These are phyloP conservation scores for Muscina levida DNA, from an alignment of 2,888 invertebrate species.

Conservation along the genomic window DNA sequence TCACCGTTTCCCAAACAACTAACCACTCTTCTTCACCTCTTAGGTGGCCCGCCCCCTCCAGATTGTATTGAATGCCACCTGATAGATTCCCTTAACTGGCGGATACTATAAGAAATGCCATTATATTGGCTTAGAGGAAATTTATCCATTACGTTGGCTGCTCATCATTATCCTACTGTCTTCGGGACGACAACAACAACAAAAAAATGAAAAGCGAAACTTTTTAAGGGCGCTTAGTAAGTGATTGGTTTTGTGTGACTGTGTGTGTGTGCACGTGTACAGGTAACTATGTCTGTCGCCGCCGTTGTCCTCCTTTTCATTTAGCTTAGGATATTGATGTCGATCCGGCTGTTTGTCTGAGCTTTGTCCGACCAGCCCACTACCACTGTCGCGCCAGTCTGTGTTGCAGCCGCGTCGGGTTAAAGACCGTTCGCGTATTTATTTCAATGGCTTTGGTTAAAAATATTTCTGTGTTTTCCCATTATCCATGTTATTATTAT, in stretches of 20 bases:
- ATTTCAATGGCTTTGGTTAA: conserved; percentile 47
- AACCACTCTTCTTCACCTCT: too few species aligned
- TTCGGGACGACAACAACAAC: too few species aligned
- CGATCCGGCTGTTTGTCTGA: neutral
- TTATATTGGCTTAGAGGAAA: conserved; percentile 11
- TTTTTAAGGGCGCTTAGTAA: conserved; percentile 8
- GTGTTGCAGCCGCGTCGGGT: conserved; percentile 58
- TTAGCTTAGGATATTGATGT: conserved; percentile 1
- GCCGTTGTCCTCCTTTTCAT: neutral
- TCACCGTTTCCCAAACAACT: too few species aligned
- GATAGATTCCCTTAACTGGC: neutral
- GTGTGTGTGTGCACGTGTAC: conserved; percentile 73
- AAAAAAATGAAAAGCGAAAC: conserved; percentile 4
- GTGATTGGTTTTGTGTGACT: conserved; percentile 6
- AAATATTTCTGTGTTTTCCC: conserved; percentile 5
- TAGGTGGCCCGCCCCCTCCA: too few species aligned
- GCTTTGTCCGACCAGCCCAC: neutral
- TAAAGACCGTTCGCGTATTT: conserved; percentile 62
- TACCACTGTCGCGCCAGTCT: neutral
- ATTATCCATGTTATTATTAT: conserved; percentile 3
- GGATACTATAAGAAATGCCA: neutral
- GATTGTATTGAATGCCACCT: neutral
- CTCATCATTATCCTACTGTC: conserved; percentile 29
- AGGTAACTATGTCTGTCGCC: conserved; percentile 69
- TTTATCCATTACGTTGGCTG: neutral